phyloP scores from a whole-genome alignment of 2,888 invertebrate species.

The Erebia palarica region DNA sequence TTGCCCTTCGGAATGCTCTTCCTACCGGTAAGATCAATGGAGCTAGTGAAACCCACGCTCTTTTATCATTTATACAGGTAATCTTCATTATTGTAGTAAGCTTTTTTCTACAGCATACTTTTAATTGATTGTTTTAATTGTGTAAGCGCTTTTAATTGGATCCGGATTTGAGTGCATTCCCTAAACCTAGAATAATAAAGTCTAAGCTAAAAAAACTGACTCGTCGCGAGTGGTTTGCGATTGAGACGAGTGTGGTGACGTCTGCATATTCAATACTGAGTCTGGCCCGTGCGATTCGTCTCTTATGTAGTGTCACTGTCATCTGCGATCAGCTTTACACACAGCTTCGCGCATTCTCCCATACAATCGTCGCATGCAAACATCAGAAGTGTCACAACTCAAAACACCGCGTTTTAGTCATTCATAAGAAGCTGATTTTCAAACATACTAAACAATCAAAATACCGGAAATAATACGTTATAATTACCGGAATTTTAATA shows the following conservation, averaged over 20 bases:
- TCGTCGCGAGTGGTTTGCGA: not conserved
- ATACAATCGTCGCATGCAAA: constrained; percentile 11
- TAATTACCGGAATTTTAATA: not conserved
- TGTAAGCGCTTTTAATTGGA: not conserved
- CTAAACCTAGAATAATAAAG: not conserved
- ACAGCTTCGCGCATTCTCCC: constrained; percentile 6
- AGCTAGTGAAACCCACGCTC: no score
- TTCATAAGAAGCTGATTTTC: not conserved
- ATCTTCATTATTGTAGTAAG: no score
- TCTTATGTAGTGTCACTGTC: not conserved
- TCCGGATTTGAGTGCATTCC: not conserved
- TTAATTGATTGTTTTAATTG: no score
- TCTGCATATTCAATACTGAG: not conserved
- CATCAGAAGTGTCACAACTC: constrained; percentile 19
- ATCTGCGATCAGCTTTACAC: not conserved
- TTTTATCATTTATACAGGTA: no score
- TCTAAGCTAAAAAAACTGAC: not conserved
- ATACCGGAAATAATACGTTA: not conserved
- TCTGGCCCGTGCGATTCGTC: not conserved
- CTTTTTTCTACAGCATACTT: no score
- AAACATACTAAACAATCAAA: not conserved
- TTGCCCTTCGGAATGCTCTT: no score
- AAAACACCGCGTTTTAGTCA: not conserved
- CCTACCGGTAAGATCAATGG: no score
- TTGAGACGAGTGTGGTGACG: not conserved